Evolutionary conservation across 2,888 invertebrate species (phyloP).

Genomic region (Tridacna crocea): DNA sequence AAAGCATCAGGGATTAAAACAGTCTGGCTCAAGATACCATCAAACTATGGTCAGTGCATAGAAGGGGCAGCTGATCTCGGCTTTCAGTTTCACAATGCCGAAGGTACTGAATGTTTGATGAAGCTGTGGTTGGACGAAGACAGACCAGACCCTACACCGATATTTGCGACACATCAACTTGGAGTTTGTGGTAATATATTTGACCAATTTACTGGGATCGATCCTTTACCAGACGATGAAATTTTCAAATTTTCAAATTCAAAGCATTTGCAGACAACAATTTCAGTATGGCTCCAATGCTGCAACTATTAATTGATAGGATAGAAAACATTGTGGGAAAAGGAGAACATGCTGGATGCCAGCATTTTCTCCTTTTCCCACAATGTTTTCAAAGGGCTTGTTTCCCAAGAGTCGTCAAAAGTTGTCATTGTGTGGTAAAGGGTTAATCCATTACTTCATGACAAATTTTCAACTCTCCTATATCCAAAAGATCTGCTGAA

Average conservation of each 20-base stretch:
- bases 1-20: slow-evolving; percentile 62
- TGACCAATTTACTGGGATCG: not conserved
- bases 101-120: slow-evolving; percentile 72
- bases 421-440: too few species aligned
- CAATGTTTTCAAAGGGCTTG: not conserved
- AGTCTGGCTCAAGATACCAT: slow-evolving; percentile 78
- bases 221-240: too few species aligned
- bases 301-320: too few species aligned
- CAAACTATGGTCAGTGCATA: slow-evolving; percentile 71
- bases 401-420: too few species aligned
- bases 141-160: slow-evolving; percentile 70
- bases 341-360: not conserved
- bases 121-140: slow-evolving; percentile 74
- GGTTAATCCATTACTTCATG: too few species aligned
- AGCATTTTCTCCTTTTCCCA: not conserved
- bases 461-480: too few species aligned
- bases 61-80: slow-evolving; percentile 73
- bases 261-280: too few species aligned
- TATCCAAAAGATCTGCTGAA: too few species aligned
- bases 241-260: too few species aligned
- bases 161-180: slow-evolving; percentile 81
- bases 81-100: slow-evolving; percentile 82
- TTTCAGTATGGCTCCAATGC: too few species aligned
- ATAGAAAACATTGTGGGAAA: not conserved
- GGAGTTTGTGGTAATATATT: slow-evolving; percentile 80